phyloP scores from a whole-genome alignment of 2,113 vertebrate species.

The Tetrax tetrax region DNA sequence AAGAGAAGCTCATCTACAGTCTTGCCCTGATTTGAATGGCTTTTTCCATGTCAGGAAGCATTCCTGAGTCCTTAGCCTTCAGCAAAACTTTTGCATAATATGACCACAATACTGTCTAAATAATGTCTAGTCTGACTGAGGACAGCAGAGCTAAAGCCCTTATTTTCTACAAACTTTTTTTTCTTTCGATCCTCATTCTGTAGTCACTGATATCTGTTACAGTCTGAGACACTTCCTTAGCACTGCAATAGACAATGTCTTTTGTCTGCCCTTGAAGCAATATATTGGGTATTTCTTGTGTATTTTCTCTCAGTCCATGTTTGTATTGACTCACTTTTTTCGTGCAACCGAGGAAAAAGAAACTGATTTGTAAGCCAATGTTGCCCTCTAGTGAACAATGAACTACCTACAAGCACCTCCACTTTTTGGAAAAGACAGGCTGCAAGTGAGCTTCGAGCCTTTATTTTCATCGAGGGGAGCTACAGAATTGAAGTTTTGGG shows the following conservation, averaged over 20 bases:
- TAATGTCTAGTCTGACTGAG: background rate
- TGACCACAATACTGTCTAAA: background rate
- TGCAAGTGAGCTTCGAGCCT: background rate
- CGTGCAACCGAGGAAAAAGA: accelerated
- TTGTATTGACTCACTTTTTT: background rate
- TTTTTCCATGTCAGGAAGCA: background rate
- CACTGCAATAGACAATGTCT: background rate
- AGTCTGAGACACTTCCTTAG: background rate
- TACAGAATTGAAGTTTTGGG: background rate
- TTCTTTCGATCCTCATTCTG: background rate
- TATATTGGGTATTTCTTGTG: background rate
- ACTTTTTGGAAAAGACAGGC: background rate
- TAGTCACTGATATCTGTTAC: background rate
- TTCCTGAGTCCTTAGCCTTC: background rate
- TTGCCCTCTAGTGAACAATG: slow-evolving; percentile 40
- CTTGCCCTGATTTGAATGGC: background rate
- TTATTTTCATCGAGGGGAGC: background rate
- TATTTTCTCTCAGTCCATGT: background rate
- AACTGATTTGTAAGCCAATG: background rate
- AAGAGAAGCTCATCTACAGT: background rate
- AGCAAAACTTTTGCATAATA: background rate
- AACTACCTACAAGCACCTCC: background rate
- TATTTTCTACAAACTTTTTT: background rate
- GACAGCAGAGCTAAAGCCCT: background rate
- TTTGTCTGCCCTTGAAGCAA: background rate